phyloP scores from a whole-genome alignment of 2,888 invertebrate genomes.

The Saturnia pavonia region DNA sequence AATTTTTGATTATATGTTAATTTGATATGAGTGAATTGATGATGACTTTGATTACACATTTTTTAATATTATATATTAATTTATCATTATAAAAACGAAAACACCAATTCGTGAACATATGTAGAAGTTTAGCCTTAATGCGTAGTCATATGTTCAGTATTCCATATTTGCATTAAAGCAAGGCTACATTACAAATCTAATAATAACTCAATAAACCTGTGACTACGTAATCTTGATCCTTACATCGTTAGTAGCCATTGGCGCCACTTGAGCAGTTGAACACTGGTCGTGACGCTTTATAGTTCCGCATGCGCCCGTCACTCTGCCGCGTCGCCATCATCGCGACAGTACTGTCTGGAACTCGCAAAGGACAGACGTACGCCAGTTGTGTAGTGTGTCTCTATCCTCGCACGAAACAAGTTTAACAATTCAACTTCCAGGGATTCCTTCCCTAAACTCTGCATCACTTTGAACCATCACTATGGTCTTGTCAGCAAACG shows the following conservation, averaged over 20 bases:
- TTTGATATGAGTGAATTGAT: no score
- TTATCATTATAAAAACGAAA: background rate
- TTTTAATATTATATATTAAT: background rate
- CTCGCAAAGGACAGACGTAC: conserved; percentile 62
- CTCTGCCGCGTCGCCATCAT: conserved; percentile 57
- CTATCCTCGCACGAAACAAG: conserved; percentile 69
- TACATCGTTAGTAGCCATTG: conserved; percentile 37
- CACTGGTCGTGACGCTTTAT: conserved; percentile 47
- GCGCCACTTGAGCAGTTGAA: conserved; percentile 25
- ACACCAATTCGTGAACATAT: background rate
- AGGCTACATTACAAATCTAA: conserved; percentile 38
- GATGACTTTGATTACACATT: background rate
- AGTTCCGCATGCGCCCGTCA: conserved; percentile 59
- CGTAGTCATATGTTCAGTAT: conserved; percentile 6
- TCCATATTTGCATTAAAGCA: conserved; percentile 21
- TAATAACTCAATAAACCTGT: conserved; percentile 49
- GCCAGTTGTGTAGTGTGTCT: conserved; percentile 38
- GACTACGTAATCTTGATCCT: conserved; percentile 58
- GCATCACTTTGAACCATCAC: conserved; percentile 42
- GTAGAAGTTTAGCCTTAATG: background rate
- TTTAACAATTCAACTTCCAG: conserved; percentile 50
- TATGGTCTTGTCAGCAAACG: conserved; percentile 58
- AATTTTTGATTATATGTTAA: no score
- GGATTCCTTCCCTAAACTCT: conserved; percentile 36
- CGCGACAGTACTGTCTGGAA: conserved; percentile 63